Base-by-base conservation (phyloP, 2,113 vertebrate species). In the Pseudorhombus dupliciocellatus region DNA sequence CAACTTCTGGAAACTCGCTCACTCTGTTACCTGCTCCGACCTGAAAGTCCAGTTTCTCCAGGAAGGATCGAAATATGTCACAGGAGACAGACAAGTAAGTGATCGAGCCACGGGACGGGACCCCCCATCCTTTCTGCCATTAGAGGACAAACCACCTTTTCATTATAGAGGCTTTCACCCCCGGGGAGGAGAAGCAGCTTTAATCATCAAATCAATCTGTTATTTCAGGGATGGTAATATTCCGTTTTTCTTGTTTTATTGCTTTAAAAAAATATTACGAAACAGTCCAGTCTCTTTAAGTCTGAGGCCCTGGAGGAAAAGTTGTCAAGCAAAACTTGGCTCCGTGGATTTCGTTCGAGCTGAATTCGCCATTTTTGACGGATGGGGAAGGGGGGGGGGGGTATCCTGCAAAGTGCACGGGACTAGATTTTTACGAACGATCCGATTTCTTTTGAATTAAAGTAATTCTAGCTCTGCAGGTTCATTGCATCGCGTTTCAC, bases 31-130 rank as follows among this genome's bases (percentile, higher is more conserved):
- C 97, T 97, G 95, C 95, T 96, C 96, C 94, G 96, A 98, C 97
- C 94, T 98, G 97, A 98, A 98, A 98, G 97, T 98, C 97, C 96
- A 97, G 97, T 98, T 98, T 94, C 95, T 92, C 96, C 90, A 95
- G 95, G 94, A 95, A 95, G 94, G 85, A 89, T 48, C 90, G 92
- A 90, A 96, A 94, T 94, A 99, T 99, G 97, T 97, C 97, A 98
- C 97, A 99, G 95, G 97, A 99, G 95, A 94, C 96, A 93, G 97
- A 99, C 95, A 98, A 96, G 97, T 99, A 97, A 98, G 97, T 96
- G 95, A 94, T 95, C 94, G 92, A 85, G 87, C 55, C 65, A 2
- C 73, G 58, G 60, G 80, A 85, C 3, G 74, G 80, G 73, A 79
- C 46, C 62, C 76, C 55, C 61, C 84, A 75, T 80, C 24, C 4